A percentile compares a stretch with the other conserved stretches of the same genome.
Conservation (phyloP, 1,140 invertebrate species). For the Sycophaga agraensis region DNA sequence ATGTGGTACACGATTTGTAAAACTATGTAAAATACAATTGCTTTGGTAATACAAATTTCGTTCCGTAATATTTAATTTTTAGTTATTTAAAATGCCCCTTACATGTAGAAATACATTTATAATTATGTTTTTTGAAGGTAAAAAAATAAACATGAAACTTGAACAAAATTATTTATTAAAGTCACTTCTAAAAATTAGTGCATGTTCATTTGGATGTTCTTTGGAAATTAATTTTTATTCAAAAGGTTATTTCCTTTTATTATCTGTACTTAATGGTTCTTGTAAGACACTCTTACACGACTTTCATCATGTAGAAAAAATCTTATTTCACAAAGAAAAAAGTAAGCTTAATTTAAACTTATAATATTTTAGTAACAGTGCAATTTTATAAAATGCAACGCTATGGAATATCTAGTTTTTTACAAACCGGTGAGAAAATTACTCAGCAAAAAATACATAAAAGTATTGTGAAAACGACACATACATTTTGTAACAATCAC, state of each 20-base stretch:
- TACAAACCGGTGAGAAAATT: slow-evolving; percentile 10
- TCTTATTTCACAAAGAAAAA: slow-evolving; percentile 16
- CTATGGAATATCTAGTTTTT: slow-evolving; percentile 15
- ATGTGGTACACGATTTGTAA: slow-evolving; percentile 37
- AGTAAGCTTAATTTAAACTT: not conserved
- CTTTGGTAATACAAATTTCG: slow-evolving; percentile 32
- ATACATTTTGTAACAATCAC: slow-evolving; percentile 31
- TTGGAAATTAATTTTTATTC: slow-evolving; percentile 28
- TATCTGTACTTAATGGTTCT: slow-evolving; percentile 4
- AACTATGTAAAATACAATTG: slow-evolving; percentile 31
- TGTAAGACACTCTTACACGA: slow-evolving; percentile 8
- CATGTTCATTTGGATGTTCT: slow-evolving; percentile 27
- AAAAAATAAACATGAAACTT: slow-evolving; percentile 20
- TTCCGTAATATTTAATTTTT: too few species aligned
- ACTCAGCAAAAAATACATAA: slow-evolving; percentile 19
- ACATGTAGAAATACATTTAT: too few species aligned
- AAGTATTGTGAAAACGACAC: slow-evolving; percentile 32
- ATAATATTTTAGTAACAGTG: slow-evolving; percentile 1
- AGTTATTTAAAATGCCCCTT: too few species aligned
- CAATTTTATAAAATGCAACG: slow-evolving; percentile 11
- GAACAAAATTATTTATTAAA: slow-evolving; percentile 31
- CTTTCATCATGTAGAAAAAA: slow-evolving; percentile 12
- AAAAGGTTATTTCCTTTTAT: slow-evolving; percentile 22
- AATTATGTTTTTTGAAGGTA: not conserved
- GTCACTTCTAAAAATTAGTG: slow-evolving; percentile 27